Conservation (phyloP, 2,113 vertebrate genomes). For the Tylochromis polylepis region DNA sequence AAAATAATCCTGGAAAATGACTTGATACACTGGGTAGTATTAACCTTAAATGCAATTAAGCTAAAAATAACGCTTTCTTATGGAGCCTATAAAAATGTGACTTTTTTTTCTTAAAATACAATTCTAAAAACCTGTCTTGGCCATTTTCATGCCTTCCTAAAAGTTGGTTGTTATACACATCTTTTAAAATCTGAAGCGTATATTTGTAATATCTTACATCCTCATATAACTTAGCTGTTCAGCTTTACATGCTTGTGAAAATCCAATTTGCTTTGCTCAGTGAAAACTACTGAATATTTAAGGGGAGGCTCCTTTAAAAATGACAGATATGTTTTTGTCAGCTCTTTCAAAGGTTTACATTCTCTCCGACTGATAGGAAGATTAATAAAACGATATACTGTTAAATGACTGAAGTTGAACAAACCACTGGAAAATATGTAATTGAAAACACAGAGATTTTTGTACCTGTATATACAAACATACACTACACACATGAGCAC, state of each 20-base stretch:
- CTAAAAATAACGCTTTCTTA: background rate
- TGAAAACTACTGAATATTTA: background rate
- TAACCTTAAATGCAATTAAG: background rate
- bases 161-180: background rate
- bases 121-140: background rate
- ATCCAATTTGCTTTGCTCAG: background rate
- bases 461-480: background rate
- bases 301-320: background rate
- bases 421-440: conserved; percentile 2
- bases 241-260: background rate
- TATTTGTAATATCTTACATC: background rate
- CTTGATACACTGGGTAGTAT: background rate
- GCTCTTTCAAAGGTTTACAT: background rate
- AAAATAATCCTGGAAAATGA: background rate
- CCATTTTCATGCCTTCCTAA: background rate
- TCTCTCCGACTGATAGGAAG: background rate
- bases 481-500: conserved; percentile 17
- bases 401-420: background rate
- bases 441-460: conserved; percentile 15
- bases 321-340: background rate
- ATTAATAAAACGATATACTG: background rate
- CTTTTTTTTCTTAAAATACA: background rate
- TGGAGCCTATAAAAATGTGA: background rate
- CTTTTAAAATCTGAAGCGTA: background rate
- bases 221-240: background rate